Evolutionary conservation across 2,888 invertebrate genomes (phyloP), one percentile per base, ranked within the genome.

Genomic region (Cerastis leucographa): DNA sequence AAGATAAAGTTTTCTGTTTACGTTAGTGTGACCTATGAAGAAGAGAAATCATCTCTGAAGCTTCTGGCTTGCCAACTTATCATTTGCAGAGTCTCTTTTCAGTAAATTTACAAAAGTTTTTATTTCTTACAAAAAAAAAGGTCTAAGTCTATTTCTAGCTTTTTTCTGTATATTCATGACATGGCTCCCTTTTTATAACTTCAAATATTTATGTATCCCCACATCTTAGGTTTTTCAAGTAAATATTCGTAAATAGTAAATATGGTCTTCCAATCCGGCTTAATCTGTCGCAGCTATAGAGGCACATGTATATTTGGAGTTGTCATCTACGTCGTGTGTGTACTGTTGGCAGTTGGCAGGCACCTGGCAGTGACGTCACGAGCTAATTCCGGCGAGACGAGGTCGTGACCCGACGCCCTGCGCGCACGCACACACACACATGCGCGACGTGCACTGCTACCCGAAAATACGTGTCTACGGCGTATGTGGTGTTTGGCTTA

Each of bases 361-460:
- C 93, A 93, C 92, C 93, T 94, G 94, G 90, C 84, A 84, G 85
- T 91, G 89, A 89, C 93, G 94, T 93, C 92, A 91, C 87, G 86
- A 84, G 92, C 95, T 96, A 96, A 95, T 93, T 96, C 92, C 84
- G 94, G 90, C 92, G 90, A 86, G 90, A 89, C 94, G 96, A 95
- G 96, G 95, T 96, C 95, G 91, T 95, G 96, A 96, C 96, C 95
- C 92, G 93, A 87, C 93, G 94, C 93, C 93, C 94, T 92, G 92
- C 91, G 92, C 91, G 83, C 89, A 89, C 91, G 87, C 90, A 87
- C 84, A 73, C 85, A 84, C 84, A 75, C 85, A 84, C 78, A 71
- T 35, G 54, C 56, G 51, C 35, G 71, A 40, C 70, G 74, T 74
- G 79, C 72, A 74, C 71, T 78, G 76, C 70, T 71, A 83, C 76